These are phyloP conservation scores for Plectus sambesii DNA, from an alignment of 1,140 invertebrate species.

Conservation along the genomic window DNA sequence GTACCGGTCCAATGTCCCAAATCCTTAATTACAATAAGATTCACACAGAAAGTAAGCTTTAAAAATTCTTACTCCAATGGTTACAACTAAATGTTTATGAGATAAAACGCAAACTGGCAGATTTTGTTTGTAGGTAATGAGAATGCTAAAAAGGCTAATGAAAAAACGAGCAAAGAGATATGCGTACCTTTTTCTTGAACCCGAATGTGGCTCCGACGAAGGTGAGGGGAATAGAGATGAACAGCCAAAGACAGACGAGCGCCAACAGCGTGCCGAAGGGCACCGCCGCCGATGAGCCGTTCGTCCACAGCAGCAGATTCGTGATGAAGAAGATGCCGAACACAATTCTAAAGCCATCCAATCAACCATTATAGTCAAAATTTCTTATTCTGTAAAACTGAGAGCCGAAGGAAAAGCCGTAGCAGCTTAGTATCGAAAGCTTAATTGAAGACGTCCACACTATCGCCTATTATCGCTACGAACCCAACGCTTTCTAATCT, in stretches of 20 bases:
- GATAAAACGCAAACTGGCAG: too few relatives aligned
- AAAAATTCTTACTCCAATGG: too few relatives aligned
- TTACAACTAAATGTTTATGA: too few relatives aligned
- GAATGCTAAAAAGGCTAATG: background rate
- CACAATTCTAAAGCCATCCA: conserved; percentile 60
- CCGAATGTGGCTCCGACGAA: conserved; percentile 97
- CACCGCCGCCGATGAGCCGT: conserved; percentile 84
- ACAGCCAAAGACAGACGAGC: conserved; percentile 88
- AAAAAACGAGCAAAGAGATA: background rate
- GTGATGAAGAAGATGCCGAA: conserved; percentile 89
- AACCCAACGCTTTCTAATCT: too few relatives aligned
- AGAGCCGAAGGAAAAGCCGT: too few relatives aligned
- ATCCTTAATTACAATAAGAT: too few relatives aligned
- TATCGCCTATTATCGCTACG: too few relatives aligned
- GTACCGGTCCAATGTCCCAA: too few relatives aligned
- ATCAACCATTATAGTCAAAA: background rate
- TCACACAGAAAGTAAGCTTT: too few relatives aligned
- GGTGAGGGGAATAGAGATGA: conserved; percentile 91
- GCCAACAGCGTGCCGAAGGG: conserved; percentile 95
- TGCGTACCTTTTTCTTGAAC: conserved; percentile 77
- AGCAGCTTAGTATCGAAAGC: too few relatives aligned
- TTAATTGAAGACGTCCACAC: too few relatives aligned
- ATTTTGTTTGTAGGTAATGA: background rate
- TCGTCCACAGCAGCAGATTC: conserved; percentile 86
- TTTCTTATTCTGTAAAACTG: background rate